phyloP scores from a whole-genome alignment of 2,113 vertebrate species.

The Dryoscopus gambensis region DNA sequence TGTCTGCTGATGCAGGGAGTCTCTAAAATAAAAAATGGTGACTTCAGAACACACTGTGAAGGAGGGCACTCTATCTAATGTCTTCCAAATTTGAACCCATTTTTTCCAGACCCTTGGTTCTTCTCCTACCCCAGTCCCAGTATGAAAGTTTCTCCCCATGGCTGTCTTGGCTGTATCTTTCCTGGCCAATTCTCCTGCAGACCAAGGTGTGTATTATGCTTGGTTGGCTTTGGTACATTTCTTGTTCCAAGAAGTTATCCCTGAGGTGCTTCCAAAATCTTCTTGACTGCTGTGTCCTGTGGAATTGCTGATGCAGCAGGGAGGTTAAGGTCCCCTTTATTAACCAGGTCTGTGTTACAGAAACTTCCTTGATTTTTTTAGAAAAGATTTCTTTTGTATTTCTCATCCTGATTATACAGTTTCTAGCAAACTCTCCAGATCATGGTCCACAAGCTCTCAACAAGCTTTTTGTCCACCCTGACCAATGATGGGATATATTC shows the following conservation, averaged over 20 bases:
- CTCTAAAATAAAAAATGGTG: background rate
- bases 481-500: background rate
- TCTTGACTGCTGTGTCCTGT: background rate
- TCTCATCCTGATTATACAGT: background rate
- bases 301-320: background rate
- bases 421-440: background rate
- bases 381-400: background rate
- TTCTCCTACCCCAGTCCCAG: background rate
- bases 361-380: background rate
- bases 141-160: background rate
- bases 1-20: background rate
- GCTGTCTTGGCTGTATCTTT: background rate
- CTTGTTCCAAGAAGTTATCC: background rate
- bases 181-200: background rate
- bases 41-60: background rate
- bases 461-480: background rate
- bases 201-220: background rate
- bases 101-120: background rate
- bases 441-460: background rate
- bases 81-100: background rate
- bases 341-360: background rate
- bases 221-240: background rate
- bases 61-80: fast-evolving
- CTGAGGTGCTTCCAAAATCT: background rate
- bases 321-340: background rate